A percentile compares a stretch with the other conserved stretches of the same genome.
phyloP scores from a whole-genome alignment of 1,140 invertebrate genomes.

The Polypedilum pembai region DNA sequence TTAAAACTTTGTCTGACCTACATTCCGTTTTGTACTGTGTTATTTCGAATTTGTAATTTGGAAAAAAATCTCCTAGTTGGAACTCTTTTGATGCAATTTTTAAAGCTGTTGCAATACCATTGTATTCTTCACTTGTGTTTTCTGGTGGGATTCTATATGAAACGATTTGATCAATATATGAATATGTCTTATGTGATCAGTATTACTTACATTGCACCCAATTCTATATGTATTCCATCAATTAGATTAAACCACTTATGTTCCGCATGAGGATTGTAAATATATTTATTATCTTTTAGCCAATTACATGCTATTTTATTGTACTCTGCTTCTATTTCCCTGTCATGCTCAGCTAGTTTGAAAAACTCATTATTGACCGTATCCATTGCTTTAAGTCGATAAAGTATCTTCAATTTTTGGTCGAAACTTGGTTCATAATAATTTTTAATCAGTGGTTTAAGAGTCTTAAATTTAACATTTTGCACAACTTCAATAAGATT shows the following conservation, averaged over 20 bases:
- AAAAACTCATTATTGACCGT: too few species aligned
- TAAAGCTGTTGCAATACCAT: constrained; percentile 57
- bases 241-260: constrained; percentile 49
- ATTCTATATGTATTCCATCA: constrained; percentile 48
- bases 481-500: neutral
- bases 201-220: constrained; percentile 74
- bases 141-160: constrained; percentile 46
- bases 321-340: constrained; percentile 40
- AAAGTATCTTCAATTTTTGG: neutral
- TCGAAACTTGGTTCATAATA: neutral
- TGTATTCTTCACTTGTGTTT: constrained; percentile 49
- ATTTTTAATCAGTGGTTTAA: neutral
- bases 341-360: too few species aligned
- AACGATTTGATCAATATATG: too few species aligned
- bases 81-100: constrained; percentile 54
- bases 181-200: too few species aligned
- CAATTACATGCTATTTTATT: constrained; percentile 60
- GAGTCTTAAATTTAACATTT: neutral
- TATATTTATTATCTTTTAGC: constrained; percentile 50
- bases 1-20: constrained; percentile 67
- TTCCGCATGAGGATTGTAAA: constrained; percentile 39
- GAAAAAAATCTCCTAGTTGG: constrained; percentile 51
- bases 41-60: constrained; percentile 56
- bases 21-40: constrained; percentile 61
- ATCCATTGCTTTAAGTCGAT: too few species aligned